A percentile compares a stretch with the other conserved stretches of the same genome.
Conservation (phyloP, 2,888 invertebrate species). For the Macrophya annulata region DNA sequence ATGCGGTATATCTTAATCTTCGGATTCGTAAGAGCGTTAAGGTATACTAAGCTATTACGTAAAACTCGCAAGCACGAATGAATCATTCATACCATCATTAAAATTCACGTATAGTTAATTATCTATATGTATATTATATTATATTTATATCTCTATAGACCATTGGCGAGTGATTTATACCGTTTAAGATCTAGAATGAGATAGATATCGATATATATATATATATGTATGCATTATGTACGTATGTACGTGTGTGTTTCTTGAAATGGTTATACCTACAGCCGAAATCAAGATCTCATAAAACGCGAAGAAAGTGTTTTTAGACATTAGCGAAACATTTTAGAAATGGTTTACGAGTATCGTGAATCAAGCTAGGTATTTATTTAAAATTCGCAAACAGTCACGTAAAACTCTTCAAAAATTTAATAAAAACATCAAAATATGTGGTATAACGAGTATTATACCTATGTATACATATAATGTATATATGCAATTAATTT, state of each 20-base stretch:
- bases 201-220: conserved; percentile 2
- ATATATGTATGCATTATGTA: background rate
- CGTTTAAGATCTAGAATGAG: conserved; percentile 22
- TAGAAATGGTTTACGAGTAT: background rate
- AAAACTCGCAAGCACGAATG: conserved; percentile 20
- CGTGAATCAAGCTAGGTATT: background rate
- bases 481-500: background rate
- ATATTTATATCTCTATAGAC: conserved; percentile 46
- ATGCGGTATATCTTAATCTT: conserved; percentile 24
- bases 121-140: background rate
- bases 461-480: background rate
- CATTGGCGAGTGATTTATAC: conserved; percentile 46
- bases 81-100: conserved; percentile 28
- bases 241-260: background rate
- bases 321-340: background rate
- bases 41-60: conserved; percentile 13
- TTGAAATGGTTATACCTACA: background rate
- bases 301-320: conserved; percentile 41
- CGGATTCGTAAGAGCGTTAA: background rate
- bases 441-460: background rate
- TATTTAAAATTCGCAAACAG: background rate
- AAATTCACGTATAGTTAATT: conserved; percentile 2
- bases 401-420: background rate
- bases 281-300: conserved; percentile 4
- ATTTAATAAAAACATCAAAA: background rate